Evolutionary conservation across 2,113 vertebrate species (phyloP).

Genomic region (Atlantisia rogersi): DNA sequence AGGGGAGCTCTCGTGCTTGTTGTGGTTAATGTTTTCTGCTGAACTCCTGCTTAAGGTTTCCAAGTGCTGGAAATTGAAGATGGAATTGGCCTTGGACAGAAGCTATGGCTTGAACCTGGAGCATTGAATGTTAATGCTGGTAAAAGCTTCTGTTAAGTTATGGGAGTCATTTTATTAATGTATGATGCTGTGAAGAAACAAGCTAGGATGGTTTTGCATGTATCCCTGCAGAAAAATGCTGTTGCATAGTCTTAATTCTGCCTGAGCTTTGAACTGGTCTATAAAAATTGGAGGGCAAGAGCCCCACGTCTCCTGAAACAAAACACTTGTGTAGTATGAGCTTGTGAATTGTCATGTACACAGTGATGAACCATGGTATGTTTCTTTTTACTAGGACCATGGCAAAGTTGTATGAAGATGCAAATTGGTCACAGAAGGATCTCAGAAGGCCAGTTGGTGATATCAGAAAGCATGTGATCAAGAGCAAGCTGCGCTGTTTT

Average conservation of each 20-base stretch:
- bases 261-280: background rate
- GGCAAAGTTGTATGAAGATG: slow-evolving; percentile 78
- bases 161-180: background rate
- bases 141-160: background rate
- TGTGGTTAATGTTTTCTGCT: background rate
- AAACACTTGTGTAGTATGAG: background rate
- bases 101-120: background rate
- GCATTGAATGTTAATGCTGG: background rate
- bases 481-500: slow-evolving; percentile 73
- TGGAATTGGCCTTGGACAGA: background rate
- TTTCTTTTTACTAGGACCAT: slow-evolving; percentile 77
- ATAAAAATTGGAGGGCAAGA: background rate
- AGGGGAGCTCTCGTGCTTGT: fast-evolving
- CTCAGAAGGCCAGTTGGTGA: slow-evolving; percentile 53
- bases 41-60: background rate
- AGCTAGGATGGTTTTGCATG: background rate
- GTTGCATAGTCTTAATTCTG: background rate
- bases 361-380: background rate
- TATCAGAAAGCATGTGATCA: slow-evolving; percentile 64
- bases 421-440: slow-evolving; percentile 81
- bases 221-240: background rate
- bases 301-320: fast-evolving
- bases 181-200: background rate
- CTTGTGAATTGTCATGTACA: background rate
- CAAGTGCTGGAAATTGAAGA: background rate